A percentile compares a stretch with the other conserved stretches of the same genome.
These are phyloP conservation scores for Baryphthengus martii DNA, from an alignment of 2,113 vertebrate species.

Conservation along the genomic window DNA sequence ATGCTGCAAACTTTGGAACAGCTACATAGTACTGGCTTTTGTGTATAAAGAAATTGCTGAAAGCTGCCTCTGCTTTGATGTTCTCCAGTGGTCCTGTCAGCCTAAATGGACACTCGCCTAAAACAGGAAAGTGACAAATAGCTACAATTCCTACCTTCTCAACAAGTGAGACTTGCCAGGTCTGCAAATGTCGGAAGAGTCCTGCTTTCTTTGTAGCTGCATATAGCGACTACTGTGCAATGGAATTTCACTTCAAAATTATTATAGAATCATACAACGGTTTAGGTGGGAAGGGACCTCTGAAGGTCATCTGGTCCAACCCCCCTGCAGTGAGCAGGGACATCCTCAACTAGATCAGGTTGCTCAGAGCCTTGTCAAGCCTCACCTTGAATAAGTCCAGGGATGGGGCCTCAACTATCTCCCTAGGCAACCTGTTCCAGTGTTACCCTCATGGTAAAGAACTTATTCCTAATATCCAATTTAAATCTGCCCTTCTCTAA, in stretches of 20 bases:
- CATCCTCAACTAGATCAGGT: no score
- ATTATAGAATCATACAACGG: no score
- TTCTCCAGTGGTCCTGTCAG: background rate
- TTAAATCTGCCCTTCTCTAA: no score
- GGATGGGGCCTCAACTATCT: no score
- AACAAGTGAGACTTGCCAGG: background rate
- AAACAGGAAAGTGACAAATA: background rate
- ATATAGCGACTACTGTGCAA: fast-evolving
- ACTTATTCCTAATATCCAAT: no score
- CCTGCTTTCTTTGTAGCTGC: background rate
- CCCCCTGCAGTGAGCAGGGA: no score
- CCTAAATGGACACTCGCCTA: fast-evolving
- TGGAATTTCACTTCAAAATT: background rate
- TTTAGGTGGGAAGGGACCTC: no score
- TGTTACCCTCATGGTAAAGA: no score
- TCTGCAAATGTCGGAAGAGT: background rate
- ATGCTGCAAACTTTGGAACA: background rate
- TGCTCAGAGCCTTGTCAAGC: no score
- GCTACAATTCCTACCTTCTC: background rate
- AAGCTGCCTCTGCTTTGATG: background rate
- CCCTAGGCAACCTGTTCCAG: no score
- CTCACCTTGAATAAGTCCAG: no score
- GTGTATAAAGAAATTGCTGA: background rate
- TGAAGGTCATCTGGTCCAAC: no score
- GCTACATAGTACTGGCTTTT: background rate